Percentiles rank a stretch among this genome's conserved stretches.
Conservation (phyloP, 2,888 invertebrate genomes). For the Ormyrus rosae region DNA sequence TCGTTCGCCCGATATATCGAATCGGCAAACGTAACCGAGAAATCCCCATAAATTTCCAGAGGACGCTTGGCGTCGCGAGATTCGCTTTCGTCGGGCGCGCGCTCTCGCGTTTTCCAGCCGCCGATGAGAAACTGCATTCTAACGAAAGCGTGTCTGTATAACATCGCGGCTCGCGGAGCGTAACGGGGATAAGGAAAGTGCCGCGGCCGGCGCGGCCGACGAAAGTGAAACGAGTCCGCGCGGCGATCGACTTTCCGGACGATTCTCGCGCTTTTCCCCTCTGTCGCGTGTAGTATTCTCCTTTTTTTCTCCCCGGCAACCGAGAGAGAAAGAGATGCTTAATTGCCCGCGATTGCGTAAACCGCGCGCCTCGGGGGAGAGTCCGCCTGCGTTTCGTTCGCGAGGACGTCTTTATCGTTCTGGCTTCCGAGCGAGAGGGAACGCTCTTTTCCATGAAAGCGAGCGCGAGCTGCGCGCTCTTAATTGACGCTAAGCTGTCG, state of each 20-base stretch:
- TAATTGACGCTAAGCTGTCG: no score
- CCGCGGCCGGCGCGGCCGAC: constrained; percentile 59
- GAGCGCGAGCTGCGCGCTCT: no score
- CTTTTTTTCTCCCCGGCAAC: neutral
- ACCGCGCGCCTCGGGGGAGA: neutral
- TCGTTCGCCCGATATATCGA: no score
- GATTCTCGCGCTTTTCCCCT: constrained; percentile 1
- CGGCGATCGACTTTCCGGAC: constrained; percentile 25
- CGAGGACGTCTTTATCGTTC: no score
- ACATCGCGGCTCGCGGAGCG: constrained; percentile 32
- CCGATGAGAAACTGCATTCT: constrained; percentile 62
- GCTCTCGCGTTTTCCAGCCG: no score
- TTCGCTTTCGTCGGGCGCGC: no score
- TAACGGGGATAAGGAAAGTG: constrained; percentile 66
- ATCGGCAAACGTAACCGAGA: constrained; percentile 27
- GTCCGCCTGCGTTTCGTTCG: no score
- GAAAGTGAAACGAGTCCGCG: constrained; percentile 66
- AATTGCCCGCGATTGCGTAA: constrained; percentile 31
- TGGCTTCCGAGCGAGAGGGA: no score
- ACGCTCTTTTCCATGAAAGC: no score
- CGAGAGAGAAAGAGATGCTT: neutral
- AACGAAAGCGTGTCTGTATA: constrained; percentile 19
- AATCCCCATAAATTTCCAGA: no score
- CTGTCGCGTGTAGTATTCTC: neutral
- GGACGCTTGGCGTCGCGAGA: no score